Percentiles rank a stretch among this genome's conserved stretches.
These are phyloP conservation scores for Melanophora roralis DNA, from an alignment of 2,888 invertebrate species.

Conservation along the genomic window DNA sequence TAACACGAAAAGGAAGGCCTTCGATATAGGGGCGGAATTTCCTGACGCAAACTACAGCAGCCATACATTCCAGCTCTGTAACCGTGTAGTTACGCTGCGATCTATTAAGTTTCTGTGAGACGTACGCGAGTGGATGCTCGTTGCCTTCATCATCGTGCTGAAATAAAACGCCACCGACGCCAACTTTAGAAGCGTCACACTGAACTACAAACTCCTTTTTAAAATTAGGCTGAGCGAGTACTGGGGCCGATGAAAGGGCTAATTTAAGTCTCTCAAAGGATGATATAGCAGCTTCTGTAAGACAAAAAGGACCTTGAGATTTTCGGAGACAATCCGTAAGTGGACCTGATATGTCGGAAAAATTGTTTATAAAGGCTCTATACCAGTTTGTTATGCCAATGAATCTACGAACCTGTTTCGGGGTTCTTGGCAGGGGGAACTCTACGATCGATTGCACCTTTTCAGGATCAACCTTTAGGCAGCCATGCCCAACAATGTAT, in stretches of 20 bases:
- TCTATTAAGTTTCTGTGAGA: neutral
- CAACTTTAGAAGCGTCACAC: neutral
- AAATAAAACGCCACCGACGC: neutral
- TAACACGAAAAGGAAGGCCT: too few species aligned
- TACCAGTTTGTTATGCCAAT: neutral
- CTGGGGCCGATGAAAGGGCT: neutral
- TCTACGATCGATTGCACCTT: conserved; percentile 24
- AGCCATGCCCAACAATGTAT: conserved; percentile 18
- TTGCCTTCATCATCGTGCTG: neutral
- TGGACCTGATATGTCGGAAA: too few species aligned
- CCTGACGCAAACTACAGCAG: too few species aligned
- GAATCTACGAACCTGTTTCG: neutral
- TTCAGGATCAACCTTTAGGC: conserved; percentile 21
- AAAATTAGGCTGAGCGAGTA: neutral
- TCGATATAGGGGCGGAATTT: too few species aligned
- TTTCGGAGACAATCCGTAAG: too few species aligned
- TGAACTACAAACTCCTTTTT: neutral
- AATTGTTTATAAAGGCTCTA: too few species aligned
- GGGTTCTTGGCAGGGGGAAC: conserved; percentile 21
- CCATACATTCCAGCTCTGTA: neutral
- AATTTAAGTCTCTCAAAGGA: too few species aligned
- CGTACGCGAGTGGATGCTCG: neutral
- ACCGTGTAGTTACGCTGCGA: neutral
- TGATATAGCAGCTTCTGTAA: too few species aligned
- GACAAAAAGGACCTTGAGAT: too few species aligned